phyloP scores from a whole-genome alignment of 2,797 vertebrate species.

The Ispidina picta region DNA sequence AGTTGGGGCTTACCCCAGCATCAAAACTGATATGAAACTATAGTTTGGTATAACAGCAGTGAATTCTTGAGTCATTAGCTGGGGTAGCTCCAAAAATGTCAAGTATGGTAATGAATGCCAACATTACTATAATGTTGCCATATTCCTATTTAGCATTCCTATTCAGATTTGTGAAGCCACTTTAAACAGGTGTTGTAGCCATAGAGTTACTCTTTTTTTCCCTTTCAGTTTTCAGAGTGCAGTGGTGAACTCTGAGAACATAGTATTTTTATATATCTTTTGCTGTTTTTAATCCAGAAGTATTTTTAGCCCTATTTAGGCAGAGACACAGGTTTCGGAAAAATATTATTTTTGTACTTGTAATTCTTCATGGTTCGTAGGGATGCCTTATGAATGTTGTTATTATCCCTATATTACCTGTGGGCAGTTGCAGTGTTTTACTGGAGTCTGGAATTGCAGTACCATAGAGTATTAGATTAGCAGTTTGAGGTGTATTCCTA shows the following conservation, averaged over 20 bases:
- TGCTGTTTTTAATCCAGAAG: neutral
- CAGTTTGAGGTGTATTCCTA: neutral
- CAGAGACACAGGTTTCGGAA: neutral
- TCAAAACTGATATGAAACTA: neutral
- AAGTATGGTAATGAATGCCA: neutral
- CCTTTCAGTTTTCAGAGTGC: neutral
- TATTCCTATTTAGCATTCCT: neutral
- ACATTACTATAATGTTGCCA: neutral
- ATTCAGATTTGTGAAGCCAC: neutral
- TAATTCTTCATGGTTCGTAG: neutral
- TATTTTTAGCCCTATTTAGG: neutral
- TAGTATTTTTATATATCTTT: neutral
- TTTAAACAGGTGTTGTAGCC: neutral
- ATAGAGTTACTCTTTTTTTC: neutral
- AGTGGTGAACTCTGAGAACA: neutral
- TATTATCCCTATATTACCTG: neutral
- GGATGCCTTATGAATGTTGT: neutral
- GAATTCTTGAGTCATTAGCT: neutral
- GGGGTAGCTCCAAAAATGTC: neutral
- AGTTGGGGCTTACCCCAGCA: neutral
- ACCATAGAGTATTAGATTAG: neutral
- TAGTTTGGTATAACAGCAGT: neutral
- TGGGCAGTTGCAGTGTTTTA: neutral
- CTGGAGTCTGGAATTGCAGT: neutral
- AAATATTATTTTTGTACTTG: neutral